Base-by-base conservation (phyloP, 2,888 invertebrate species). In the Luperina testacea region DNA sequence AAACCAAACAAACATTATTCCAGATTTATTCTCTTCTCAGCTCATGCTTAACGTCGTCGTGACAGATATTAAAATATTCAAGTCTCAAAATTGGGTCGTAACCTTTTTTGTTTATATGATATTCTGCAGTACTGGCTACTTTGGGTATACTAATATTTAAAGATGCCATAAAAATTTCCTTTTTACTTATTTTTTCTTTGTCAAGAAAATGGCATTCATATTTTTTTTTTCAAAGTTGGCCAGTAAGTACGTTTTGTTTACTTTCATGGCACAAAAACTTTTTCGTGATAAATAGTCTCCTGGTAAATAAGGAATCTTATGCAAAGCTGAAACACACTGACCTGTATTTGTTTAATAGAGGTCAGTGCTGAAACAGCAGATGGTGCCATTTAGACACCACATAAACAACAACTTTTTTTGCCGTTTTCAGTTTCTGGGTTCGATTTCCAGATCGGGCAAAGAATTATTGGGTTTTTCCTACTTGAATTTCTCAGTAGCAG, bases 61-160 rank as follows among this genome's bases (percentile, higher is more conserved):
- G 38, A 63, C 69, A 70, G 57, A 72, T 81, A 77, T 42, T 72
- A 64, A 84, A 84, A 69, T 77, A 75, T 71, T 82, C 65, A 53
- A 51, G 72, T 69, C 1, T 72, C 48, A 72, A 75, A 42, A 72
- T 72, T 27, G 6, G 20, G 24, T 72, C 15, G 74, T 11, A 45
- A 45, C 24, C 27, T 57, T 24, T 53, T 45, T 75, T 75, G 4
- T 72, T 20, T 74, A 0, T 42, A 53, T 11, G 9, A 4, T 27
- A 24, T 24, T 24, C 11, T 42, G 17, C 13, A 53, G 42, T 42
- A 72, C 27, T 27, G 74, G 72, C 51, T 48, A n/a, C 8, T 70
- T 48, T 38, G 13, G 3, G n/a, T 38, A 8, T n/a, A 57, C n/a
- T 38, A 13, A 27, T 45, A 5, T 68, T 2, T 15, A 13, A 45